Evolutionary conservation across 92 coral and sea anemone genomes (phyloP), one percentile per base, ranked within the genome.

Genomic region (Phenganax marumi): DNA sequence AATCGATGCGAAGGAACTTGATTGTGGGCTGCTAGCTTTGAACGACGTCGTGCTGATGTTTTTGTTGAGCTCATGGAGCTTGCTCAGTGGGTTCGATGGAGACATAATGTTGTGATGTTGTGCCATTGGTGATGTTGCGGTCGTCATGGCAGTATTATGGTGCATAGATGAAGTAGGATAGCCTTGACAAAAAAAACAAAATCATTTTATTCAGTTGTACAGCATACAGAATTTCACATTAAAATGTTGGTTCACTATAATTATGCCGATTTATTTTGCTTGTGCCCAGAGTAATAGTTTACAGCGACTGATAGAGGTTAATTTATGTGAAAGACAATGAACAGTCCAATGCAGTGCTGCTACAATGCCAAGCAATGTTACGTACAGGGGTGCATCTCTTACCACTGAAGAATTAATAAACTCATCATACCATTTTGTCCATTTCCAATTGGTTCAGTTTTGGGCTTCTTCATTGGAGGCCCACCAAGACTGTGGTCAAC

Each of bases 51-150:
- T 22, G 0, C 22, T 61, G 43, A 78, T 61, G 47, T 78, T 78
- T 68, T 78, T 78, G 83, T 78, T 78, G 11, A 78, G 83, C 33
- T 78, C 83, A 46, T 78, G 83, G 49, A 78, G 83, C 60, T 78
- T 78, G 54, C 83, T 78, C 47, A 78, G 49, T 47, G 83, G 83
- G 68, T 78, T 78, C 24, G 68, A 56, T 8, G 83, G 83, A 0
- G 57, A 21, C 73, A 63, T 61, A 13, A 4, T 78, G 61, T 61
- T 77, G 71, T 77, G 82, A 8, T 52, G 53, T 48, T 25, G 55
- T 16, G 53, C 47, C 56, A 63, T 78, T 11, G 50, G 83, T 46
- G 83, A 61, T 47, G 72, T 46, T 60, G 73, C 65, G 0, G 68
- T 46, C 39, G 83, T 17, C 49, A 66, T 66, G 33, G 72, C 72